A percentile compares a stretch with the other conserved stretches of the same genome.
Conservation (phyloP, 2,888 invertebrate genomes). For the Stenichneumon culpator region DNA sequence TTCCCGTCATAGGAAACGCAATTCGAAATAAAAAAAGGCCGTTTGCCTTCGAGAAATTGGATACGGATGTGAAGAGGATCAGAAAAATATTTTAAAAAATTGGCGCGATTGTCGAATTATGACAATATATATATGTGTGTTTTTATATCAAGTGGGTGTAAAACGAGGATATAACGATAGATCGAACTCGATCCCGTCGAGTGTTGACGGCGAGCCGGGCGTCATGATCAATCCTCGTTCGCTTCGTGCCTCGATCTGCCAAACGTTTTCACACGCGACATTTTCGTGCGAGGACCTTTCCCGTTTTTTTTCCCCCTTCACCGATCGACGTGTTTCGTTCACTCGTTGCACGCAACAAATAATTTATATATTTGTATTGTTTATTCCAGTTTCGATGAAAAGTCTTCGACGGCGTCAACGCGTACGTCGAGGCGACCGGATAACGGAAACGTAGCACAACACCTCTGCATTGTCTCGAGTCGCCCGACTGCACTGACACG, state of each 20-base stretch:
- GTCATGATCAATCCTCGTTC: conserved; percentile 59
- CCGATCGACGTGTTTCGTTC: not conserved
- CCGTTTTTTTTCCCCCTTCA: conserved; percentile 5
- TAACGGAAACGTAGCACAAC: conserved; percentile 66
- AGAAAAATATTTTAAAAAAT: not conserved
- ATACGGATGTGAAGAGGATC: not conserved
- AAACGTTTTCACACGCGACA: conserved; percentile 50
- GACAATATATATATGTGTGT: too few relatives aligned
- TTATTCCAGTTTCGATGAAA: not conserved
- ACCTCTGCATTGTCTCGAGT: conserved; percentile 77
- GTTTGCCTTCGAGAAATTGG: not conserved
- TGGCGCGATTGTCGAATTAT: not conserved
- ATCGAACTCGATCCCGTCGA: conserved; percentile 31
- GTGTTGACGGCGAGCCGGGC: conserved; percentile 54
- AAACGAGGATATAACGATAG: conserved; percentile 3
- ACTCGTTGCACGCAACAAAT: conserved; percentile 18
- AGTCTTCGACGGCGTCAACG: conserved; percentile 34
- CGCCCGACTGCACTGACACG: conserved; percentile 71
- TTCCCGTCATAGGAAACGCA: too few relatives aligned
- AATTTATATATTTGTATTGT: conserved; percentile 66
- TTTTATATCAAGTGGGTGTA: not conserved
- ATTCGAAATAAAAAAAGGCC: too few relatives aligned
- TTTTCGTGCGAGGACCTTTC: conserved; percentile 1
- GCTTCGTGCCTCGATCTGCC: conserved; percentile 35
- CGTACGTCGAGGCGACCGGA: conserved; percentile 44